Conservation (phyloP, 30 jellyfish, hydroid and myxozoan genomes). For the Aurelia coerulea region DNA sequence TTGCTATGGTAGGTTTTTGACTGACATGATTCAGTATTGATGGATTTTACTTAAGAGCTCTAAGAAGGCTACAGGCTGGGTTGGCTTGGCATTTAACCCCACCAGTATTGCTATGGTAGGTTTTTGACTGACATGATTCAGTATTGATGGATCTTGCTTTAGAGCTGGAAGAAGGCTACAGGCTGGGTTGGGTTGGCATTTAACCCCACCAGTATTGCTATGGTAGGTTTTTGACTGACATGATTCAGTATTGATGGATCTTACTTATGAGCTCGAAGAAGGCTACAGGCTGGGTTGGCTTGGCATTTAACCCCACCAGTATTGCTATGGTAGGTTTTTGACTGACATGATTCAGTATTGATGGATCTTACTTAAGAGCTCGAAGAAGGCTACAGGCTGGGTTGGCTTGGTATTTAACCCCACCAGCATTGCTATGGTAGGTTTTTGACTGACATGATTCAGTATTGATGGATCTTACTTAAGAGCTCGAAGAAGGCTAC, state of each 20-base stretch:
- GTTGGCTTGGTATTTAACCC: constrained; percentile 29
- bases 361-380: not conserved
- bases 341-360: no score
- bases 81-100: constrained; percentile 29
- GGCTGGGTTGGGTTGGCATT: constrained; percentile 38
- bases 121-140: not conserved
- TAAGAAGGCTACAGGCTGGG: constrained; percentile 2
- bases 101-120: not conserved
- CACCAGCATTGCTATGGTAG: not conserved
- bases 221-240: not conserved
- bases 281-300: constrained; percentile 23
- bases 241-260: no score
- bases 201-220: not conserved
- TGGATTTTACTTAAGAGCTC: no score
- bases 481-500: not conserved
- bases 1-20: not conserved
- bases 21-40: no score
- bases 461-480: no score
- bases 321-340: not conserved
- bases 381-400: constrained; percentile 12
- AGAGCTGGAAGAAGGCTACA: not conserved
- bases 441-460: not conserved
- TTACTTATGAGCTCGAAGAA: no score
- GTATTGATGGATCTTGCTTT: no score
- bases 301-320: constrained; percentile 14